These are phyloP conservation scores for Macroglossus sobrinus DNA, from an alignment of 2,113 vertebrate species.

Conservation along the genomic window DNA sequence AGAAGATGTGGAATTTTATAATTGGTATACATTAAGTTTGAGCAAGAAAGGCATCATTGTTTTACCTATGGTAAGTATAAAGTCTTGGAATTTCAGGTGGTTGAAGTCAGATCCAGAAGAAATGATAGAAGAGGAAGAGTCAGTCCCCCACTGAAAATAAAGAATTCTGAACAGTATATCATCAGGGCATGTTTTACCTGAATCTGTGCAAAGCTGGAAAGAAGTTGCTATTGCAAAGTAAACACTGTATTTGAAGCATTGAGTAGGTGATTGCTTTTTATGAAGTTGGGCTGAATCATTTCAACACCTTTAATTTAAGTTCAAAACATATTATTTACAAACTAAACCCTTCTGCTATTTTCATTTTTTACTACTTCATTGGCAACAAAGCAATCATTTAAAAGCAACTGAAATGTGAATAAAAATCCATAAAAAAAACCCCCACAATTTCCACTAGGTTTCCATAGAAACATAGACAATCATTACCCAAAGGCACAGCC, in stretches of 20 bases:
- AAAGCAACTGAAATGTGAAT: slow-evolving; percentile 43
- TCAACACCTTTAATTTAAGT: slow-evolving; percentile 15
- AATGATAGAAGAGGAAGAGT: neutral
- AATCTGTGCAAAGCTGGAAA: neutral
- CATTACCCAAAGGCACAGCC: slow-evolving; percentile 46
- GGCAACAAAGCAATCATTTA: slow-evolving; percentile 40
- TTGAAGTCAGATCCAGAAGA: neutral
- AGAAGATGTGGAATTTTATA: neutral
- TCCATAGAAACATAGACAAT: slow-evolving; percentile 75
- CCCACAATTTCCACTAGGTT: slow-evolving; percentile 49
- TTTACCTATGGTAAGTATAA: neutral
- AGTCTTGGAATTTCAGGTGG: neutral
- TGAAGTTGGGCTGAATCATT: neutral
- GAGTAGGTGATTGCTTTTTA: neutral
- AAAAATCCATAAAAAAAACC: slow-evolving; percentile 57
- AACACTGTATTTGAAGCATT: neutral
- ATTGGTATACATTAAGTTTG: neutral
- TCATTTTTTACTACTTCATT: slow-evolving; percentile 29
- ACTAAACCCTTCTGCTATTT: neutral
- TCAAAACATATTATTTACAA: slow-evolving; percentile 26
- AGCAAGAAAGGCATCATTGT: neutral
- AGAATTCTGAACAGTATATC: neutral
- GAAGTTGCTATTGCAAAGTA: neutral
- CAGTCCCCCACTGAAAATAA: neutral
- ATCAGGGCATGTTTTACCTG: neutral